Conservation (phyloP, 2,888 invertebrate species). For the Galerucella nymphaeae region DNA sequence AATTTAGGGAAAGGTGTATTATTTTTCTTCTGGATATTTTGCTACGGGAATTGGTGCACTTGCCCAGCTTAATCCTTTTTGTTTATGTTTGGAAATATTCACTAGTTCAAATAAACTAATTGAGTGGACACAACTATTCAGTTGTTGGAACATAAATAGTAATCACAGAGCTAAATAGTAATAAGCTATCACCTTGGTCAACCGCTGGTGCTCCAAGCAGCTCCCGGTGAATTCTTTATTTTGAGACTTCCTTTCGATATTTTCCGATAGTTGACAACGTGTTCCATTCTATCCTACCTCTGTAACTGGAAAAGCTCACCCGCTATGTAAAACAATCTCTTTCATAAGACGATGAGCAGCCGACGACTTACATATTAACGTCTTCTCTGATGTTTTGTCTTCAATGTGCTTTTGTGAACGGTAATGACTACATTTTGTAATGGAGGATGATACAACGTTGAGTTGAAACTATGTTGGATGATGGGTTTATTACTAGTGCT, state of each 20-base stretch:
- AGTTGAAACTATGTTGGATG: background rate
- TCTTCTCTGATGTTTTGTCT: background rate
- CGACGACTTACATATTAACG: background rate
- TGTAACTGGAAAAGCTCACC: background rate
- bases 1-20: too few species aligned
- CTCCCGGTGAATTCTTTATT: background rate
- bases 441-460: background rate
- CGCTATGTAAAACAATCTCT: background rate
- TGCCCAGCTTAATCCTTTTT: too few species aligned
- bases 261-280: background rate
- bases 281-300: background rate
- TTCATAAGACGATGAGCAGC: background rate
- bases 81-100: too few species aligned
- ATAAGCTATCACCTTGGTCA: too few species aligned
- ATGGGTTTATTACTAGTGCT: background rate
- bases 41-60: too few species aligned
- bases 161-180: too few species aligned
- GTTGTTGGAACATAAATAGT: too few species aligned
- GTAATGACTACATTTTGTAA: slow-evolving; percentile 4
- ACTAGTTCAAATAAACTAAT: too few species aligned
- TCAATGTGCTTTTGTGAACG: background rate
- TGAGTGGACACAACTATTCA: too few species aligned
- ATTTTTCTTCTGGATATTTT: too few species aligned
- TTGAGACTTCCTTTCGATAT: background rate
- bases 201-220: too few species aligned